Evolutionary conservation across 37 sponge, comb jelly and placozoan genomes (phyloP).

Genomic region (Halisarca cf. caerulea): DNA sequence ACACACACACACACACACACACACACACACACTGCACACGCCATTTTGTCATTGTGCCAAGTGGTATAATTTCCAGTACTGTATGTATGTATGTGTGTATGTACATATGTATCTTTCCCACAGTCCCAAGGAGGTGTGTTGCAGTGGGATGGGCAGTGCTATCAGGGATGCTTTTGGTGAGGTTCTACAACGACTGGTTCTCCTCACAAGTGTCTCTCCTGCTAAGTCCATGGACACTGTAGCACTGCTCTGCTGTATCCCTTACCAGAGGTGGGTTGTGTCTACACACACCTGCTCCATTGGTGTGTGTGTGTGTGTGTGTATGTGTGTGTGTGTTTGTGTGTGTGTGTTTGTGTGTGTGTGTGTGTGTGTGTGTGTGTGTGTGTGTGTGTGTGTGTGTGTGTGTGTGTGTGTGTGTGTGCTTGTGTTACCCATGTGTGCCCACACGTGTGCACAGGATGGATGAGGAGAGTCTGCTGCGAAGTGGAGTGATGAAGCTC

Average conservation of each 20-base stretch:
- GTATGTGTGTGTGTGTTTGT: too few species aligned
- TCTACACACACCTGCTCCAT: too few species aligned
- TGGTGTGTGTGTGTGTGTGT: too few species aligned
- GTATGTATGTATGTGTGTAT: too few species aligned
- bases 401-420: too few species aligned
- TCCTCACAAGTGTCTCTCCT: constrained; percentile 75
- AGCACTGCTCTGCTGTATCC: constrained; percentile 77
- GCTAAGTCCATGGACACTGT: constrained; percentile 82
- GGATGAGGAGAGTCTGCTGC: constrained; percentile 79
- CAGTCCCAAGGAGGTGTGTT: constrained; percentile 10
- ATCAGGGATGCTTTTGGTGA: constrained; percentile 73
- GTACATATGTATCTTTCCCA: neutral
- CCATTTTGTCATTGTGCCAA: too few species aligned
- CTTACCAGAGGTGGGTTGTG: constrained; percentile 71
- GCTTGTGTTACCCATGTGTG: too few species aligned
- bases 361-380: constrained; percentile 3
- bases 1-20: too few species aligned
- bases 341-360: too few species aligned
- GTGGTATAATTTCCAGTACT: too few species aligned
- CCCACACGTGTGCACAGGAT: constrained; percentile 37
- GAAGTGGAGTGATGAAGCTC: constrained; percentile 89
- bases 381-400: constrained; percentile 9
- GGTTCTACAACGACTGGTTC: constrained; percentile 74
- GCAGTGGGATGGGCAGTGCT: constrained; percentile 52
- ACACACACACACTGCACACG: too few species aligned